Base-by-base conservation (phyloP, 2,113 vertebrate genomes). In the Xiphorhynchus elegans region DNA sequence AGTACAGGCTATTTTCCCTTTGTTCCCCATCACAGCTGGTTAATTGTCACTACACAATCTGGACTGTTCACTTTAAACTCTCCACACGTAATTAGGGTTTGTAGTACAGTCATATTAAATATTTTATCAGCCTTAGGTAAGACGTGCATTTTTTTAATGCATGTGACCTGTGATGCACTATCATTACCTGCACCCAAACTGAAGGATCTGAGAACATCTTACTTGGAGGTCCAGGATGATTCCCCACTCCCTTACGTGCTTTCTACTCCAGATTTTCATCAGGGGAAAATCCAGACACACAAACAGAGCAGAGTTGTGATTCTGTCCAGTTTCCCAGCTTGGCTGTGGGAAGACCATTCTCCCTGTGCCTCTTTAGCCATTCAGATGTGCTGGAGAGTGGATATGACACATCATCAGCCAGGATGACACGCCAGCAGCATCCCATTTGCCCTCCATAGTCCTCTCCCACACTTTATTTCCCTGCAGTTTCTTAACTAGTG, bases 31-130 rank as follows among this genome's bases (percentile, higher is more conserved):
- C 79, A 95, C 95, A 96, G 89, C 83, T 96, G 83, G 49, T 88
- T 95, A 93, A 95, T 95, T 88, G 91, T 79, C 83, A 64, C 83
- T 88, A 24, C 76, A 47, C 91, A 96, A 76, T 96, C 93, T 95
- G 93, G 83, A 73, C 3, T 0, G 53, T 44, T 90, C 72, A n/a
- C 63, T 93, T 93, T 21, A 79, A 84, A 79, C 67, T 73, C 72
- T 73, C 55, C 63, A 76, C 53, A 73, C 0, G 0, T 76, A 76
- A 86, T 92, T 86, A 80, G 40, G 44, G 31, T 90, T 96, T 88
- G 70, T 76, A 79, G 56, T 75, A 63, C 20, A 72, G 49, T 44
- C 53, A 5, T 63, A 52, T 78, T 79, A 85, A 92, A 60, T 88
- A 73, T 79, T 95, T 93, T 68, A 73, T 74, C 58, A 88, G 85